Base-by-base conservation (phyloP, 2,888 invertebrate genomes). In the Leptinotarsa tumamoca region DNA sequence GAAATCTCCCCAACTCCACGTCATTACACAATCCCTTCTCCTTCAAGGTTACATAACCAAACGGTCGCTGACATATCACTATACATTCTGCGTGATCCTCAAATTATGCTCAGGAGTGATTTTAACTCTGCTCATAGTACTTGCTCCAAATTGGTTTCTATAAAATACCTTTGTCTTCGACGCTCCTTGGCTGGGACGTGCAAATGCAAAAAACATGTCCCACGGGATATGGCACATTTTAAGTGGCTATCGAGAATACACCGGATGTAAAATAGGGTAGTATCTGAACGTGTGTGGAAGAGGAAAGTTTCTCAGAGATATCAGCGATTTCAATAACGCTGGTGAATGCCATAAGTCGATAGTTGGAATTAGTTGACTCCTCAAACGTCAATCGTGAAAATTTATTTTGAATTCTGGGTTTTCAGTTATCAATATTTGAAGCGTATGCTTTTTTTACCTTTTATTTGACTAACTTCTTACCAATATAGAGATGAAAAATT, bases 141-240 rank as follows among this genome's bases (percentile, higher is more conserved):
- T 85, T 85, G 82, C 83, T 77, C 82, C 80, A 85, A 86, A 86
- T 86, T 86, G 86, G 83, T 82, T 86, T 81, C 84, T 85, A 85
- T 86, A 85, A 86, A 85, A 83, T 81, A 85, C 80, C 82, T 83
- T 83, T 81, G 81, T 83, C 82, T 80, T 58, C 58, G 3, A 7
- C 4, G 23, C 15, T 27, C 58, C 58, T 58, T 58, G 4, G 58
- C 23, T 23, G 23, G 58, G 23, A 58, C 58, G 58, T 58, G 58
- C 58, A 23, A 58, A 58, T 58, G 13, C 58, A 58, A 58, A 58
- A 58, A 58, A 58, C 58, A 58, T 58, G 58, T 58, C 58, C 58
- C 58, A 14, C 58, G 23, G 15, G 58, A 58, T 58, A 21, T 4
- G 79, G 77, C 76, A 80, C 72, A 82, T 79, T 80, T 82, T 78